A percentile compares a stretch with the other conserved stretches of the same genome.
phyloP scores from a whole-genome alignment of 2,797 vertebrate species.

The Chaetodon trifasciatus region DNA sequence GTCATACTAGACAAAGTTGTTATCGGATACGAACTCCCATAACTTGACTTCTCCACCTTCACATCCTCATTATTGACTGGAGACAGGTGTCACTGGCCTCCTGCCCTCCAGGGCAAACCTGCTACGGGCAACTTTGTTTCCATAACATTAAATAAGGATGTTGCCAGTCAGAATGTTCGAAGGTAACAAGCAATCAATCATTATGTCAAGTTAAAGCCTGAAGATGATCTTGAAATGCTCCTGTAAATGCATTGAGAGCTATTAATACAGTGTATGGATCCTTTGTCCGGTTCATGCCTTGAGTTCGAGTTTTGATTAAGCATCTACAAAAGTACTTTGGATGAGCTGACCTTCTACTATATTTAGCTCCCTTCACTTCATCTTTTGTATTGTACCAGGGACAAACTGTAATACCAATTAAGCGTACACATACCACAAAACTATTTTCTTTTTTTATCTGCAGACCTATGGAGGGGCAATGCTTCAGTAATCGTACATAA shows the following conservation, averaged over 20 bases:
- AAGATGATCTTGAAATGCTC: background rate
- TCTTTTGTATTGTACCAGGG: background rate
- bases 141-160: slow-evolving; percentile 1
- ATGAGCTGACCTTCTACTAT: background rate
- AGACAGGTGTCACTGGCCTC: slow-evolving; percentile 31
- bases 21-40: slow-evolving; percentile 32
- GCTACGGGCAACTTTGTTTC: slow-evolving; percentile 12
- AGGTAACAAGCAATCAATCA: slow-evolving; percentile 19
- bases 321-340: background rate
- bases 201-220: background rate
- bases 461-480: background rate
- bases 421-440: background rate
- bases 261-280: background rate
- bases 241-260: background rate
- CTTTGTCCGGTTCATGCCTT: background rate
- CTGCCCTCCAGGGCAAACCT: slow-evolving; percentile 8
- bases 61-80: slow-evolving; percentile 12
- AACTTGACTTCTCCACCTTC: slow-evolving; percentile 19
- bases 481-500: slow-evolving; percentile 7
- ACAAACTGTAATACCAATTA: background rate
- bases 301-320: background rate
- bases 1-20: slow-evolving; percentile 29
- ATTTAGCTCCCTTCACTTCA: background rate
- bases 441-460: background rate
- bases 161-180: slow-evolving; percentile 17